Evolutionary conservation across 2,797 vertebrate species (phyloP).

Genomic region (Aldrovandia affinis): DNA sequence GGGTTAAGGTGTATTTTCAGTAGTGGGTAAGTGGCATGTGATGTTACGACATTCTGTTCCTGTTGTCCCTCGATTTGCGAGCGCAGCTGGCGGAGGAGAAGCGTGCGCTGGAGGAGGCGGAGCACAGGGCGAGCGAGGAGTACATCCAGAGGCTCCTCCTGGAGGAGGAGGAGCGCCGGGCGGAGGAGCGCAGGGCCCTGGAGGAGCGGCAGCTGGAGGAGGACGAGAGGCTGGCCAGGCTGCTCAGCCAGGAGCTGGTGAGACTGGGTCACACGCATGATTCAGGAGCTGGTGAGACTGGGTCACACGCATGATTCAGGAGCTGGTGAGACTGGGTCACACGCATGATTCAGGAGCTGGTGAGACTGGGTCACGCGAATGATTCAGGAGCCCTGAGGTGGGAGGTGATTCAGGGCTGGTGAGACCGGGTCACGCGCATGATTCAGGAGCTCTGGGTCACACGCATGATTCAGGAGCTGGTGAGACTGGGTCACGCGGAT

Average conservation of each 20-base stretch:
- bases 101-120: constrained; percentile 79
- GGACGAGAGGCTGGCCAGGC: constrained; percentile 66
- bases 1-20: too few relatives aligned
- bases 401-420: too few relatives aligned
- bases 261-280: too few relatives aligned
- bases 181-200: constrained; percentile 68
- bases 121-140: constrained; percentile 84
- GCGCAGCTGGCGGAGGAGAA: constrained; percentile 84
- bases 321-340: too few relatives aligned
- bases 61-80: not conserved
- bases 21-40: not conserved
- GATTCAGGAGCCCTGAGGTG: too few relatives aligned
- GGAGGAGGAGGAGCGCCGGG: constrained; percentile 77
- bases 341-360: too few relatives aligned
- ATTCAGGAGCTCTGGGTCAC: too few relatives aligned
- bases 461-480: constrained; percentile 71
- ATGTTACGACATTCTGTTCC: not conserved
- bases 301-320: too few relatives aligned
- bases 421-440: too few relatives aligned
- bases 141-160: constrained; percentile 84
- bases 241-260: constrained; percentile 70
- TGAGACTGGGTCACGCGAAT: too few relatives aligned
- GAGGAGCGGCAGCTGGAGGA: constrained; percentile 71
- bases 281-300: too few relatives aligned
- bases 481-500: too few relatives aligned